Evolutionary conservation across 2,113 vertebrate genomes (phyloP).

Genomic region (Dasypus novemcinctus): DNA sequence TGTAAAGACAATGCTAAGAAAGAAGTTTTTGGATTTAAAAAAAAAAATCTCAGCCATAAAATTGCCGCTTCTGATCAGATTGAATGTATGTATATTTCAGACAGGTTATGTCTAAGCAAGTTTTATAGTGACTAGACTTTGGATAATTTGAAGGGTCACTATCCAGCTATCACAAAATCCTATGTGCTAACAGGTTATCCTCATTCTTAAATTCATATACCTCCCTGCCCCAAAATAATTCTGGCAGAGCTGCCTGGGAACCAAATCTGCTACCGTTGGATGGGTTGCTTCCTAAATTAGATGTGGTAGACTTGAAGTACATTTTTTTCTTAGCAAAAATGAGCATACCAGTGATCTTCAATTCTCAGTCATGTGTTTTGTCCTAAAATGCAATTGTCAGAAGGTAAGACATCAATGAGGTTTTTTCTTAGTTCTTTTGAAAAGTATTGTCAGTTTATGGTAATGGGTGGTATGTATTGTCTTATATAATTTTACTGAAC

Average conservation of each 20-base stretch:
- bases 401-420: neutral
- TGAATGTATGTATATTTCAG: neutral
- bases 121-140: slow-evolving; percentile 18
- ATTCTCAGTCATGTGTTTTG: slow-evolving; percentile 24
- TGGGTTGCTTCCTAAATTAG: slow-evolving; percentile 45
- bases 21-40: slow-evolving; percentile 6
- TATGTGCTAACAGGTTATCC: neutral
- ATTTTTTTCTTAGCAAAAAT: slow-evolving; percentile 19
- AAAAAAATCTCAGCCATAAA: slow-evolving; percentile 16
- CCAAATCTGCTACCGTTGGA: slow-evolving; percentile 17
- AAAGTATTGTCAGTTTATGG: slow-evolving; percentile 10
- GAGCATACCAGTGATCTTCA: slow-evolving; percentile 29
- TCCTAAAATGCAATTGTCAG: slow-evolving; percentile 34
- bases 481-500: slow-evolving; percentile 32
- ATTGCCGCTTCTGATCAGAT: neutral
- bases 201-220: slow-evolving; percentile 11
- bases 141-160: neutral
- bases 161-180: neutral
- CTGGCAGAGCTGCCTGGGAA: slow-evolving; percentile 18
- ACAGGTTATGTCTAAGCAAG: slow-evolving; percentile 3
- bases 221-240: neutral
- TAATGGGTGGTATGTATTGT: neutral
- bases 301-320: slow-evolving; percentile 31
- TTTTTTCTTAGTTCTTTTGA: slow-evolving; percentile 34
- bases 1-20: neutral